Conservation (phyloP, 2,797 vertebrate species). For the Ciconia nigra region DNA sequence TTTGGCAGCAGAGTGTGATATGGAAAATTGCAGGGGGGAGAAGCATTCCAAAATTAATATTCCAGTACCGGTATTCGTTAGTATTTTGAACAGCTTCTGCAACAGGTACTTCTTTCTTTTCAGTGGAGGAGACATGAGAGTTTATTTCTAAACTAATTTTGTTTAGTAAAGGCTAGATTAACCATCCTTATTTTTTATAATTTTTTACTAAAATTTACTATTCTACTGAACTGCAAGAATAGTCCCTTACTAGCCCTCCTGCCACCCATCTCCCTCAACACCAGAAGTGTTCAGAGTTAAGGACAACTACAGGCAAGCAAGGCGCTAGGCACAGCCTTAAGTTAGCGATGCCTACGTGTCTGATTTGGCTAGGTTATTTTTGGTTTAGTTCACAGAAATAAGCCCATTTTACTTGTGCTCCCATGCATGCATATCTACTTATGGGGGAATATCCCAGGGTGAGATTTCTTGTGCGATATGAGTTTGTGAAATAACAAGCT, state of each 20-base stretch:
- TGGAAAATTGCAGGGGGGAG: not conserved
- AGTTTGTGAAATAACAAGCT: not conserved
- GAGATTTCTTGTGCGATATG: fast-evolving
- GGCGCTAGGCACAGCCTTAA: not conserved
- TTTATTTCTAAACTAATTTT: not conserved
- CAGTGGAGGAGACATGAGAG: not conserved
- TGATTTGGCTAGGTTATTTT: not conserved
- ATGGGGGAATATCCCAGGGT: not conserved
- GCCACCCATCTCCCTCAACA: not conserved
- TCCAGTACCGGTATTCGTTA: not conserved
- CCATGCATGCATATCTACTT: not conserved
- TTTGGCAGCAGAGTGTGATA: not conserved
- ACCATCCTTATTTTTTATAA: not conserved
- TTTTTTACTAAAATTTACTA: not conserved
- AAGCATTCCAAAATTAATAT: not conserved
- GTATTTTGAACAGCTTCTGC: not conserved
- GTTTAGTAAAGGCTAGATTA: not conserved
- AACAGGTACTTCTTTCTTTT: not conserved
- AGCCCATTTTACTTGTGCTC: not conserved
- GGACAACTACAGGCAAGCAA: not conserved
- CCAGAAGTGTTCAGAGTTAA: not conserved
- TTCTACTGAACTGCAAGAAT: not conserved
- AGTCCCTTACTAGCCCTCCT: not conserved
- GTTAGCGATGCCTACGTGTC: fast-evolving
- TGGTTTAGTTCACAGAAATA: not conserved